Evolutionary conservation across 2,888 invertebrate species (phyloP), one percentile per base, ranked within the genome.

Genomic region (Halictus quadricinctus): DNA sequence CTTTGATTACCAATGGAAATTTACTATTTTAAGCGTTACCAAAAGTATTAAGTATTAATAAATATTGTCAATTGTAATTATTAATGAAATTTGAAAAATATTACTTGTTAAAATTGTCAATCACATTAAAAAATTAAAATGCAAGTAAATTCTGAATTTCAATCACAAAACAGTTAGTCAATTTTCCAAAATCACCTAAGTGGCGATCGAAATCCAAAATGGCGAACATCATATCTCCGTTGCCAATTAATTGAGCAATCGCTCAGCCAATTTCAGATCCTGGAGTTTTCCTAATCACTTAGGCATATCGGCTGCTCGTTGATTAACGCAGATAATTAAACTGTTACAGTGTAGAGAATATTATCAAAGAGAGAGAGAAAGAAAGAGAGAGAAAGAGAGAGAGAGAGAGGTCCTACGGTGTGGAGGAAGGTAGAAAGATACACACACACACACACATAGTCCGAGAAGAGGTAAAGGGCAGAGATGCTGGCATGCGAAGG

Each of bases 401-500:
- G 60, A n/a, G 12, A 25, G 58, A 25, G 58, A 41, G 21, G 36
- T 36, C 36, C 36, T 36, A 36, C 36, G 36, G 36, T 36, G 36
- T 36, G 36, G 25, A n/a, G 18, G 48, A n/a, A 58, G n/a, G 36
- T 21, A 25, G 29, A 8, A 66, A 58, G 48, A 15, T 21, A 41
- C 7, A 12, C 13, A 6, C 15, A 15, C 4, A 48, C 13, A 48
- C 46, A 46, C 46, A 46, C 46, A 21, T 10, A 21, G 66, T 43
- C 0, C 2, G 8, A 15, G 54, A 66, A 46, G 64, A 64, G 64
- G 43, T 58, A 70, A 78, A 48, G 54, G 41, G 48, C 13, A 60
- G n/a, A 66, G 90, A 91, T 91, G 91, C 91, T 90, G 92, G 93
- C 92, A 92, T 81, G 87, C 89, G 89, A 89, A 89, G 89, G 87